Evolutionary conservation across 2,797 vertebrate genomes (phyloP).

Genomic region (Pelochelys cantorii): DNA sequence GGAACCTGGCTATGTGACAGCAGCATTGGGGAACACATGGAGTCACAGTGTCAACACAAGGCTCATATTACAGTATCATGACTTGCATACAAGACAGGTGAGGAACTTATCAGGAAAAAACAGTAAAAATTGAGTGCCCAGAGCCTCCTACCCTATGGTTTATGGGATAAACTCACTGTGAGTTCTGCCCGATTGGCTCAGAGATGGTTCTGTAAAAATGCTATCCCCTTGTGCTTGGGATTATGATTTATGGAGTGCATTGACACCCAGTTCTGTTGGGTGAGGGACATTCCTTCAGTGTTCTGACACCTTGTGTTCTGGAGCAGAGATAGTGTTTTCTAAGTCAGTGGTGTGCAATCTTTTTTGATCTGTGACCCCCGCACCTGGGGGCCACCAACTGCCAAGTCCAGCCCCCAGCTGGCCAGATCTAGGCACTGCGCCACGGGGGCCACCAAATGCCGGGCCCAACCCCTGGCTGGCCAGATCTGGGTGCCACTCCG

Average conservation of each 20-base stretch:
- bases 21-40: constrained; percentile 88
- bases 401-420: too few relatives aligned
- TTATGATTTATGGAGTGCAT: not conserved
- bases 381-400: too few relatives aligned
- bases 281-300: not conserved
- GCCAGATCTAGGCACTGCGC: too few relatives aligned
- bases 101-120: constrained; percentile 32
- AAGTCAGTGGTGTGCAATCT: not conserved
- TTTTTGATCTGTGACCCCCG: too few relatives aligned
- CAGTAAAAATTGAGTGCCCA: not conserved
- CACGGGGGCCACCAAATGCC: too few relatives aligned
- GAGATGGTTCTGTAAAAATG: rapidly evolving
- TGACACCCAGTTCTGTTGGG: not conserved
- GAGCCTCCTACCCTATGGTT: not conserved
- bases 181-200: not conserved
- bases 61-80: constrained; percentile 83
- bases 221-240: not conserved
- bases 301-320: not conserved
- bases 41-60: constrained; percentile 88
- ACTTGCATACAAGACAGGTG: constrained; percentile 82
- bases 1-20: constrained; percentile 80
- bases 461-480: too few relatives aligned
- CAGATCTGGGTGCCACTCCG: too few relatives aligned
- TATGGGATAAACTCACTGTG: not conserved
- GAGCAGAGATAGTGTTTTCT: not conserved